Conservation (phyloP, 1,140 invertebrate genomes). For the Ruditapes philippinarum region DNA sequence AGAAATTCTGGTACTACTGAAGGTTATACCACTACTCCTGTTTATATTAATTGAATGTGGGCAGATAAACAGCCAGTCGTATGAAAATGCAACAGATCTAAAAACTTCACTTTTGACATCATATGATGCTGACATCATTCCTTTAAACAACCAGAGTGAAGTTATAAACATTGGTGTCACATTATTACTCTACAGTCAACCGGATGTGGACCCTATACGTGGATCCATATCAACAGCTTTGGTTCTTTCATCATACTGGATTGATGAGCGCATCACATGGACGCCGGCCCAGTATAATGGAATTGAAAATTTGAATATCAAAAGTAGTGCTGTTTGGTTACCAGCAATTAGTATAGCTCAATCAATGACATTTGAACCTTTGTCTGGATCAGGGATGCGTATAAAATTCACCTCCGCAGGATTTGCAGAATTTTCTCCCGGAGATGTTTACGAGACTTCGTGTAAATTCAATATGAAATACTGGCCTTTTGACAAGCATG, state of each 20-base stretch:
- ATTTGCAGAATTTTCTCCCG: not conserved
- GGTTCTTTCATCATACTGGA: not conserved
- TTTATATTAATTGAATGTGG: not conserved
- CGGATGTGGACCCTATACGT: not conserved
- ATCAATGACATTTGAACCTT: not conserved
- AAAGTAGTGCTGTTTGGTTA: constrained; percentile 14
- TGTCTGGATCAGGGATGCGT: not conserved
- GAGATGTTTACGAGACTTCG: not conserved
- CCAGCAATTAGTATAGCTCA: not conserved
- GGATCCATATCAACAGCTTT: not conserved
- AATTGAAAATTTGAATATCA: not conserved
- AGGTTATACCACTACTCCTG: not conserved
- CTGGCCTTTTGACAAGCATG: constrained; percentile 44
- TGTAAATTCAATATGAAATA: constrained; percentile 41
- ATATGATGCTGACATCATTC: constrained; percentile 8
- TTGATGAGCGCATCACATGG: constrained; percentile 12
- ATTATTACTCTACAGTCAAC: not conserved
- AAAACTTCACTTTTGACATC: not conserved
- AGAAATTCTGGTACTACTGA: no score
- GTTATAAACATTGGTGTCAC: not conserved
- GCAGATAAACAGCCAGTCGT: not conserved
- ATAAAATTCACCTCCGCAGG: not conserved
- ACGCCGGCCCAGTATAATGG: not conserved
- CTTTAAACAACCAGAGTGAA: not conserved
- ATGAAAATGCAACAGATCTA: not conserved